These are phyloP conservation scores for Isurus oxyrinchus DNA, from an alignment of 2,113 vertebrate genomes.

Conservation along the genomic window DNA sequence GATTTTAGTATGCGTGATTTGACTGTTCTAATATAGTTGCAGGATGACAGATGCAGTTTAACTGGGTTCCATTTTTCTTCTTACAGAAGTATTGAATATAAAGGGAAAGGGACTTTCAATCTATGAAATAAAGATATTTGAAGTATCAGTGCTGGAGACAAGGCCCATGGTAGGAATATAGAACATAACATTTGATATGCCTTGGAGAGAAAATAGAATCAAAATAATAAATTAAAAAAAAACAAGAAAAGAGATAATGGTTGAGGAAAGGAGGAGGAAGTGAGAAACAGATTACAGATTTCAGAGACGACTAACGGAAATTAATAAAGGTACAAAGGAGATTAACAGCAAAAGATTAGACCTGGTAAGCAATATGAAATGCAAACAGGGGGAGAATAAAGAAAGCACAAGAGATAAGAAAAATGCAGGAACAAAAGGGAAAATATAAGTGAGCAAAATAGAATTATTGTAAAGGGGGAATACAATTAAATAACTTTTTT, in stretches of 20 bases:
- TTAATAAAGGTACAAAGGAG: slow-evolving; percentile 20
- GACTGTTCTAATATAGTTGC: background rate
- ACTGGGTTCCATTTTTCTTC: background rate
- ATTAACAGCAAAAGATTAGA: slow-evolving; percentile 15
- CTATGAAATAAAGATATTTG: background rate
- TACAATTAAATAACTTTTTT: background rate
- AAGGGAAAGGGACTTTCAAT: background rate
- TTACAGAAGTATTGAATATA: background rate
- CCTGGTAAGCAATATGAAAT: background rate
- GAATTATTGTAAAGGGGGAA: background rate
- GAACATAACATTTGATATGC: background rate
- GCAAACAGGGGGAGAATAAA: background rate
- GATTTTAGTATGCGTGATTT: background rate
- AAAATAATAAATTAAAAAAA: background rate
- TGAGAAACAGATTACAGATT: background rate
- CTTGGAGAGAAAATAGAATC: background rate
- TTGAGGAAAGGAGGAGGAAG: slow-evolving; percentile 6
- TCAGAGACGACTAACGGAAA: background rate
- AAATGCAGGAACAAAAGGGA: background rate
- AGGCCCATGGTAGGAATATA: background rate
- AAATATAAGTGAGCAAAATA: background rate
- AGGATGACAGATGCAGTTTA: background rate
- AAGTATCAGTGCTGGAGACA: background rate
- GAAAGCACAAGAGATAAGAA: background rate
- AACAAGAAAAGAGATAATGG: background rate